Evolutionary conservation across 1,140 invertebrate genomes (phyloP), one percentile per base, ranked within the genome.

Genomic region (Glossosoma conforme): DNA sequence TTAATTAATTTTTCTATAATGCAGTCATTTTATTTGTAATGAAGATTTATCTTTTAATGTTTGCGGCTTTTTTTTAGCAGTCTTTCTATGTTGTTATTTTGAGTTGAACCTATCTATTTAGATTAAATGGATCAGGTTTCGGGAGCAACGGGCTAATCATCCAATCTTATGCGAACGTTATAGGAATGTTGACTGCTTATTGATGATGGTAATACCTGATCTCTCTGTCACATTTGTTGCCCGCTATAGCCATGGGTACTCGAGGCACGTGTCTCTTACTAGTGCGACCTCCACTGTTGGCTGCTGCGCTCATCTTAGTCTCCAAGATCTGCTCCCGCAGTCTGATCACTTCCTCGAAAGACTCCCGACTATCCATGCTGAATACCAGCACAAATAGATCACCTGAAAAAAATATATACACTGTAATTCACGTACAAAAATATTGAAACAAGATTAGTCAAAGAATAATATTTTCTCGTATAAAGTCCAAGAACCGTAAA

Each of bases 331-430:
- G 86, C 58, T 91, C 87, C 28, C 87, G 74, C 36, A 92, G 76
- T 33, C 84, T 77, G 47, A 87, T 82, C 8, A 88, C 87, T 68
- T 91, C 87, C 56, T 90, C 85, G 62, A 90, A 93, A 0, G 87
- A 89, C 62, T 91, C 88, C n/a, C 84, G 76, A 56, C 84, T 84
- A 62, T 90, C 87, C 79, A 91, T 84, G 60, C 85, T 84, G 66
- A 89, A 93, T 5, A 91, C 87, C 49, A 93, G 68, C 36, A 91
- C 79, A 68, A 93, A 93, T 9, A 91, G 68, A 66, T 93, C 89
- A 59, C 88, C 89, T 92, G 75, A 19, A 64, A 63, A 58, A 54
- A 52, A 28, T n/a, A n/a, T n/a, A n/a, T n/a, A n/a, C n/a, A n/a
- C n/a, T n/a, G n/a, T n/a, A n/a, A n/a, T n/a, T n/a, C n/a, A n/a